Base-by-base conservation (phyloP, 1,140 invertebrate species). In the Anadara kagoshimensis region DNA sequence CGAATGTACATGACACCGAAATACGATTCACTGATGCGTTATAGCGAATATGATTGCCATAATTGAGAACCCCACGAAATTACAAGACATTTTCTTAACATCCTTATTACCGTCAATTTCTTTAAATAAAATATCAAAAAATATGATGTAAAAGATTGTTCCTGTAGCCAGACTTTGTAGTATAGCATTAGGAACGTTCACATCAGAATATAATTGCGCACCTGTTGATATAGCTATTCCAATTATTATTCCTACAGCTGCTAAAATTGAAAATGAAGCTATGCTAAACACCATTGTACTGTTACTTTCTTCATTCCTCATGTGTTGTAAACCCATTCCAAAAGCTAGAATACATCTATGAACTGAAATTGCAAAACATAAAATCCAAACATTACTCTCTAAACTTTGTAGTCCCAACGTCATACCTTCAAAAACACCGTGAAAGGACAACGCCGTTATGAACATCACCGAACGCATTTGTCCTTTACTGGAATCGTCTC, bases 381-480 rank as follows among this genome's bases (percentile, higher is more conserved):
- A 64, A 20, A 82, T 71, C 84, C 85, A 86, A 11, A 83, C 83
- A 66, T 84, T 83, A 76, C 76, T 82, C 29, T 86, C 82, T 41
- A 82, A 61, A 61, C 78, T 86, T 81, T 95, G 94, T 5, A 96
- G 86, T 1, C 95, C 95, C 11, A 96, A 93, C 0, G 95, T 94
- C 61, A 96, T 88, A 0, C 96, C 96, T 91, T 98, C 96, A 83
- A 98, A 96, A 0, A 97, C 90, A 78, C 96, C 95, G 85, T 98
- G 96, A 64, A 97, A 93, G 7, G 95, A 96, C 14, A 98, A 90
- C 1, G 96, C 96, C 26, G 96, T 88, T 0, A 97, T 94, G 66
- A 97, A 93, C 12, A 89, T 83, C 20, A 88, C 83, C 44, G 83
- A 83, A 7, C 82, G 62, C 54, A 83, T 80, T 54, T 86, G 82